Base-by-base conservation (phyloP, 2,888 invertebrate species). In the Thelaira solivaga region DNA sequence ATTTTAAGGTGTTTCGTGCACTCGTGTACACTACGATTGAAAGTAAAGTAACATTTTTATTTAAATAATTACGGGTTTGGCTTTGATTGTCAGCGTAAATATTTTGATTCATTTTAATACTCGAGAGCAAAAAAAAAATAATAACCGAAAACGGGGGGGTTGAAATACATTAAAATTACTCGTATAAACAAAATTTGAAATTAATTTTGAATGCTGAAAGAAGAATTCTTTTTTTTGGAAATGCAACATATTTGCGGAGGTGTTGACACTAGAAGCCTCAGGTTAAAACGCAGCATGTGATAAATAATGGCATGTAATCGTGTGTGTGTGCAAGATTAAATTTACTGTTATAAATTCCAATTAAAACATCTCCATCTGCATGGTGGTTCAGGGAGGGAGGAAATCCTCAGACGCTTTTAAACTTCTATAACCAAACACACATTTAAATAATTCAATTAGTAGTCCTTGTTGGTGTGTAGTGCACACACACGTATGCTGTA, bases 211-310 rank as follows among this genome's bases (percentile, higher is more conserved):
- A 22, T 72, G 62, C 53, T 43, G 26, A 26, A 59, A 34, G 41
- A 20, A 36, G n/a, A n/a, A n/a, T n/a, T n/a, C n/a, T n/a, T n/a
- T n/a, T n/a, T 16, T 72, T 43, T 1, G 43, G 13, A 55, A 78
- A 69, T 78, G 47, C 69, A 78, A 73, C 74, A 73, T 69, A 78
- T 74, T 69, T 69, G 34, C 34, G 65, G 69, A 78, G 78, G 78
- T 78, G 78, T 78, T 65, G 65, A 65, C 74, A 34, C 49, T 41
- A 47, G 29, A 65, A 39, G 74, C 74, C 78, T 51, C 53, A 53
- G 78, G 78, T 55, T 65, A 71, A 43, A 61, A 39, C 57, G 51
- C 78, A 69, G 78, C 78, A 61, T 61, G 74, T 47, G 13, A 51
- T 53, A 45, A 67, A 53, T 47, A 22, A 36, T 20, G 49, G 22